Conservation (phyloP, 1,140 invertebrate species). For the Elymnias hypermnestra region DNA sequence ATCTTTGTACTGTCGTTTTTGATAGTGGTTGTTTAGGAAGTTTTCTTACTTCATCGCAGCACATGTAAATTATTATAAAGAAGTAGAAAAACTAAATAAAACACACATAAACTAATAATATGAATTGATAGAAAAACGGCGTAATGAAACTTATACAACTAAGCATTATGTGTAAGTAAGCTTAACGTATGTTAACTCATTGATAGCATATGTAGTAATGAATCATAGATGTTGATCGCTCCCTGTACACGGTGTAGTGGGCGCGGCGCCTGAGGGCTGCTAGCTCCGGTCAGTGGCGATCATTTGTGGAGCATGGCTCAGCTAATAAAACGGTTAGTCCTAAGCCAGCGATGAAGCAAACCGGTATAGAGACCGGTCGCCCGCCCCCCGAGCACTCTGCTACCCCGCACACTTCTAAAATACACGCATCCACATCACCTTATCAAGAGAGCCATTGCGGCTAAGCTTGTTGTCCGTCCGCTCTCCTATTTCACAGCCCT, state of each 20-base stretch:
- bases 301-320: slow-evolving; percentile 62
- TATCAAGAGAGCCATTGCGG: slow-evolving; percentile 57
- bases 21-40: too few relatives aligned
- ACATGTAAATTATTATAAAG: too few relatives aligned
- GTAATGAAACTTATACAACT: too few relatives aligned
- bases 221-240: slow-evolving; percentile 18
- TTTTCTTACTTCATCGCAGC: too few relatives aligned
- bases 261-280: slow-evolving; percentile 36
- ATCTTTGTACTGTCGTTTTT: too few relatives aligned
- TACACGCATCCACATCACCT: slow-evolving; percentile 63
- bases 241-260: slow-evolving; percentile 27
- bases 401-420: slow-evolving; percentile 50
- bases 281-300: slow-evolving; percentile 36
- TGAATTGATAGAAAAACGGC: background rate
- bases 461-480: slow-evolving; percentile 52
- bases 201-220: slow-evolving; percentile 10
- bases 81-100: too few relatives aligned
- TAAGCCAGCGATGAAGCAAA: slow-evolving; percentile 61
- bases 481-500: slow-evolving; percentile 61
- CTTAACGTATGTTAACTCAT: background rate
- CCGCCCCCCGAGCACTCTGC: slow-evolving; percentile 23
- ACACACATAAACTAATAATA: too few relatives aligned
- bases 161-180: background rate
- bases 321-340: slow-evolving; percentile 71
- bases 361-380: slow-evolving; percentile 65